phyloP scores from a whole-genome alignment of 2,797 vertebrate species.

The Echiichthys vipera region DNA sequence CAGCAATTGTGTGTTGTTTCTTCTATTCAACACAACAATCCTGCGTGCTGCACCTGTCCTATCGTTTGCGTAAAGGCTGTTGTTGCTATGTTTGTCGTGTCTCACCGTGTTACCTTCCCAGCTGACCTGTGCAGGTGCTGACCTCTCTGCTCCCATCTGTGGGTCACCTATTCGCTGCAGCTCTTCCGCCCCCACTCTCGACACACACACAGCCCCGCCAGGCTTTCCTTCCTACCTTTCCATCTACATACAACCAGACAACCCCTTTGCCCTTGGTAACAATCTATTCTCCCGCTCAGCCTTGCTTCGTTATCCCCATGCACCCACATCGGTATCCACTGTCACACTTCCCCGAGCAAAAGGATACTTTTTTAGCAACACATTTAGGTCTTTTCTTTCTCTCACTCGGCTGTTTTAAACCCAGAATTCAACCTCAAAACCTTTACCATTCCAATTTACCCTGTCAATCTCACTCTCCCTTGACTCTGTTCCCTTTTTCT shows the following conservation, averaged over 20 bases:
- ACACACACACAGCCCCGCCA: slow-evolving; percentile 16
- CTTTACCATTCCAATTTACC: slow-evolving; percentile 72
- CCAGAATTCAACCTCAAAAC: slow-evolving; percentile 63
- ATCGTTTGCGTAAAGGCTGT: slow-evolving; percentile 21
- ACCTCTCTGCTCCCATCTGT: slow-evolving; percentile 39
- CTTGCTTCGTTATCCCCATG: slow-evolving; percentile 38
- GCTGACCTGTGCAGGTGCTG: slow-evolving; percentile 53
- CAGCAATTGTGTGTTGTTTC: slow-evolving; percentile 18
- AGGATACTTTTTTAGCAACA: slow-evolving; percentile 49
- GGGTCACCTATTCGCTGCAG: slow-evolving; percentile 55
- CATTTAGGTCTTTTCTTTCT: slow-evolving; percentile 40
- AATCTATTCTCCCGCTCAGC: slow-evolving; percentile 38
- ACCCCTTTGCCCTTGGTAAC: slow-evolving; percentile 31
- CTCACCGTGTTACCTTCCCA: slow-evolving; percentile 20
- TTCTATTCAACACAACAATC: slow-evolving; percentile 17
- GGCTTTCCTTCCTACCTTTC: slow-evolving; percentile 9
- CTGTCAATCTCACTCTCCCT: slow-evolving; percentile 70
- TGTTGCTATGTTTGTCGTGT: slow-evolving; percentile 41
- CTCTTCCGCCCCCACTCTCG: not conserved
- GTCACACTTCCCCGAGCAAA: slow-evolving; percentile 48
- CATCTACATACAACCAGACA: slow-evolving; percentile 43
- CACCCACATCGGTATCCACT: slow-evolving; percentile 43
- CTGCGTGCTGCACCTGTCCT: slow-evolving; percentile 11
- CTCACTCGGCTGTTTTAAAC: slow-evolving; percentile 53
- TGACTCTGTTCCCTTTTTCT: slow-evolving; percentile 33